Evolutionary conservation across 2,113 vertebrate genomes (phyloP).

Genomic region (Irena cyanogastra): DNA sequence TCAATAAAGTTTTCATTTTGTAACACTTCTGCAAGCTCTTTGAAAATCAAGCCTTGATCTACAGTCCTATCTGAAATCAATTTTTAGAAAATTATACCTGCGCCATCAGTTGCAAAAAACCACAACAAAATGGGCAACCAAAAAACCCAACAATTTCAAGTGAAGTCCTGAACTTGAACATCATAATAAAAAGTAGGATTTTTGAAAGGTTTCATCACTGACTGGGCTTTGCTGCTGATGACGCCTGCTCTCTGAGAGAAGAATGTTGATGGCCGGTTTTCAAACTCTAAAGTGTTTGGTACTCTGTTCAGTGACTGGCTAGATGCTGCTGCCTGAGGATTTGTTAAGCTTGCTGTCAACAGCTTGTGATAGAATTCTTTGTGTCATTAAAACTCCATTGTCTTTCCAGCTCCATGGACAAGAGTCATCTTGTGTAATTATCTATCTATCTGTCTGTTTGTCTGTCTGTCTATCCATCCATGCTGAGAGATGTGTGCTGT

Average conservation of each 20-base stretch:
- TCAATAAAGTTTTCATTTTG: background rate
- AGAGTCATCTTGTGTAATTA: background rate
- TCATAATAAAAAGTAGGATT: background rate
- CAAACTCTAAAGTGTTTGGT: background rate
- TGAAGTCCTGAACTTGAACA: background rate
- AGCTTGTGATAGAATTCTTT: background rate
- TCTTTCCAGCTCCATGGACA: background rate
- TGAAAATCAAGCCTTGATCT: background rate
- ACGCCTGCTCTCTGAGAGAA: background rate
- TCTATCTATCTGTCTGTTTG: background rate
- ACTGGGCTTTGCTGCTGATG: background rate
- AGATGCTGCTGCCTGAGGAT: background rate
- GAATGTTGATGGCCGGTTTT: background rate
- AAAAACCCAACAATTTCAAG: background rate
- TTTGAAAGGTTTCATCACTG: background rate
- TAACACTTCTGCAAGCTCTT: background rate
- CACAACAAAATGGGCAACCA: accelerated
- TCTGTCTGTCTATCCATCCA: background rate
- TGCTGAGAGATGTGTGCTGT: background rate
- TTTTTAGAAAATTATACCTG: background rate
- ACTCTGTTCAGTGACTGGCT: background rate
- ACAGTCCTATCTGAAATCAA: background rate
- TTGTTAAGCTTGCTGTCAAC: background rate
- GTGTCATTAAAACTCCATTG: background rate
- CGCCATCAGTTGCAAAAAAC: background rate